Conservation (phyloP, 2,888 invertebrate species). For the Apamea epomidion region DNA sequence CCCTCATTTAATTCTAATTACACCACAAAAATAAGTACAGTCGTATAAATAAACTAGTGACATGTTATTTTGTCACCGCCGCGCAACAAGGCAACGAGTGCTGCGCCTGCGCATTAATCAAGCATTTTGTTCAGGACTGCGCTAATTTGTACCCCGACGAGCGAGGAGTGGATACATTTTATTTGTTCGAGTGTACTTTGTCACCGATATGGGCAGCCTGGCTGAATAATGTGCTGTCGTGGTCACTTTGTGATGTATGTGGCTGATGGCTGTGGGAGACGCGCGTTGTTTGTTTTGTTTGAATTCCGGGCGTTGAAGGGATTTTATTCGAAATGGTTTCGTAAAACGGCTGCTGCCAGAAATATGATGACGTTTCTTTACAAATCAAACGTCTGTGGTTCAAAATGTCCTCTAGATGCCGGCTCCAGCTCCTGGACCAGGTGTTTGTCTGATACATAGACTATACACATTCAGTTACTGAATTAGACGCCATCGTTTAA, state of each 20-base stretch:
- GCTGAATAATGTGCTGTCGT: slow-evolving; percentile 49
- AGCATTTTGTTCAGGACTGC: slow-evolving; percentile 63
- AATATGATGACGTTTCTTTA: not conserved
- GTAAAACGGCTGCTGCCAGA: not conserved
- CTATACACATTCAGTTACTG: not conserved
- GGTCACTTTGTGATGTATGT: slow-evolving; percentile 52
- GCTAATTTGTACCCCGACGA: slow-evolving; percentile 68
- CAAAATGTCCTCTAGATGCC: not conserved
- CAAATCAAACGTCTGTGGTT: not conserved
- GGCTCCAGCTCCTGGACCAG: not conserved
- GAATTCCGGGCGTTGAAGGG: not conserved
- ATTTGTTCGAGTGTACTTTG: slow-evolving; percentile 61
- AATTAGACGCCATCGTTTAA: too few relatives aligned
- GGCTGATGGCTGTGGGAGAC: slow-evolving; percentile 21
- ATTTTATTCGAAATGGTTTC: slow-evolving; percentile 26
- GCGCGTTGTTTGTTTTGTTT: slow-evolving; percentile 1
- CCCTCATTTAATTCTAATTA: slow-evolving; percentile 20
- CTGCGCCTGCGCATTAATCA: slow-evolving; percentile 64
- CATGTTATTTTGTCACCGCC: slow-evolving; percentile 41
- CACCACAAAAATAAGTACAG: slow-evolving; percentile 51
- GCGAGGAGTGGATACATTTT: slow-evolving; percentile 62
- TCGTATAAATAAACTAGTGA: slow-evolving; percentile 62
- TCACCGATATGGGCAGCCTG: slow-evolving; percentile 46
- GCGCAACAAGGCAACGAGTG: slow-evolving; percentile 55
- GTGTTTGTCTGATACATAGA: not conserved